Percentiles rank a stretch among this genome's conserved stretches.
These are phyloP conservation scores for Lindbergichthys nudifrons DNA, from an alignment of 2,797 vertebrate genomes.

Conservation along the genomic window DNA sequence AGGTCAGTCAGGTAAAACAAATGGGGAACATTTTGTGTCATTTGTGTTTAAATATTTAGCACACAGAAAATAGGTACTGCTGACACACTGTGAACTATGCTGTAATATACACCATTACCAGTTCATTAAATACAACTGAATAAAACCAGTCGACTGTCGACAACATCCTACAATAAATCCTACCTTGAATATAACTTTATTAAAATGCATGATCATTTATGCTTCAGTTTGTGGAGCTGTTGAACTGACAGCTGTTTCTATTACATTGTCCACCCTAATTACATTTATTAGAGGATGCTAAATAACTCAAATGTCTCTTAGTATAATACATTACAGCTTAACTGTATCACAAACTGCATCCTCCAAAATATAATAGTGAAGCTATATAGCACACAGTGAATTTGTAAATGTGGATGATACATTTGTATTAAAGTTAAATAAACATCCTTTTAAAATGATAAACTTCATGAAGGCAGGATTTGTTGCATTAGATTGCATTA, in stretches of 20 bases:
- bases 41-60: constrained; percentile 2
- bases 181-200: not conserved
- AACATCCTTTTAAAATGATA: not conserved
- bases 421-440: too few relatives aligned
- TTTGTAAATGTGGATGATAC: too few relatives aligned
- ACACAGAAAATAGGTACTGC: not conserved
- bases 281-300: not conserved
- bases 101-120: not conserved
- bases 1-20: not conserved
- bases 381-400: too few relatives aligned
- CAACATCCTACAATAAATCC: not conserved
- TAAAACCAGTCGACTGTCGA: not conserved
- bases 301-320: constrained; percentile 1
- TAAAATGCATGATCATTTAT: not conserved
- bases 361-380: not conserved
- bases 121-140: not conserved
- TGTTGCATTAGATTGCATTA: not conserved
- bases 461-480: not conserved
- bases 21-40: not conserved
- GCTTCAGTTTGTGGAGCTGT: not conserved
- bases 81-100: not conserved
- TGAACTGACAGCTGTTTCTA: not conserved
- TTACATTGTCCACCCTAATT: constrained; percentile 1
- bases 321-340: not conserved
- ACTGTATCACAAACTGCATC: not conserved